Evolutionary conservation across 2,888 invertebrate species (phyloP), one percentile per base, ranked within the genome.

Genomic region (Strigamia crassipes): DNA sequence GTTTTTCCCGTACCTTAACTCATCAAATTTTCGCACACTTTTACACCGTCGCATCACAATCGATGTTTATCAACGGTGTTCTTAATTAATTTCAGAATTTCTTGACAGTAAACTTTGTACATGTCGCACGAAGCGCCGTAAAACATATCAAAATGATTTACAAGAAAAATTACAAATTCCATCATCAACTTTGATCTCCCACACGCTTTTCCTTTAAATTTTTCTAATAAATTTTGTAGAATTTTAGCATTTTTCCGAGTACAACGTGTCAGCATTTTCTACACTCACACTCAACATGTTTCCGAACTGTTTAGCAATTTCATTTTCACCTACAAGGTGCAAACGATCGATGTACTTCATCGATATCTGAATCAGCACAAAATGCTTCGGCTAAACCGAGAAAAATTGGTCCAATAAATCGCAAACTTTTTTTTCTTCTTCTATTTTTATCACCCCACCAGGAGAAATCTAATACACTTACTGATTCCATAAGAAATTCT

Each of bases 271-370:
- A 56, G 56, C 56, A 56, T 18, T 56, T 56, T 56, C 56, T 18
- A 18, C 18, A 56, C 6, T 56, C 15, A 56, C 18, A 6, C 38
- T 56, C 18, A 56, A 18, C 21, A 56, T 56, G 56, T 56, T 56
- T 56, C 56, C 56, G n/a, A 56, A 56, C 56, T 56, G 56, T 56
- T 56, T 56, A 56, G 56, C 56, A 56, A 56, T 56, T 56, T 56
- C 18, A 56, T 56, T 56, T 56, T 56, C n/a, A 56, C 56, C 56
- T 56, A 56, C 56, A 56, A 56, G 56, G 56, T 56, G 56, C 56
- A 18, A 46, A 18, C 56, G 56, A 56, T 56, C 56, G 56, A 56
- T 56, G 56, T 18, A 56, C 56, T 56, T 56, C 56, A 56, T 56
- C 56, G 56, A 56, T 56, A 56, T 18, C 56, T 56, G 56, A 56